phyloP scores from a whole-genome alignment of 2,113 vertebrate genomes.

The Crotalus tigris region DNA sequence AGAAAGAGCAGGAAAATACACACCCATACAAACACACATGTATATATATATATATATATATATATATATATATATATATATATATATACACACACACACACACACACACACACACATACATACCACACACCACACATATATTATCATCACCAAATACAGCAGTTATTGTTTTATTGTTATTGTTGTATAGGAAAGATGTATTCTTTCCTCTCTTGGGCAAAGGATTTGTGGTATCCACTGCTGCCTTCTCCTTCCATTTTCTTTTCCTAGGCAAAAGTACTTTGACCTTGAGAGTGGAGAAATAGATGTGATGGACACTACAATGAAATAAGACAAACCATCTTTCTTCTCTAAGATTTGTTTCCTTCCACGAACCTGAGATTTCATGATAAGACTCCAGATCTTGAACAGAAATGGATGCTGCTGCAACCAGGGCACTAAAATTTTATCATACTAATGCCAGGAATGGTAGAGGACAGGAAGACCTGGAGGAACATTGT shows the following conservation, averaged over 20 bases:
- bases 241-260: no score
- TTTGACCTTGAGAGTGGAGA: no score
- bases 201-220: conserved; percentile 43
- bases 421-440: neutral
- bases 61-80: neutral
- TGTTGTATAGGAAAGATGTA: conserved; percentile 49
- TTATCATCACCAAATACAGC: conserved; percentile 56
- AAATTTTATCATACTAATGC: no score
- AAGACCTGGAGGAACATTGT: no score
- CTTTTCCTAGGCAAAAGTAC: no score
- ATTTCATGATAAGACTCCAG: neutral
- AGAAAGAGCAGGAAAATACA: neutral
- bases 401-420: neutral
- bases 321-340: no score
- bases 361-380: neutral
- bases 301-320: no score
- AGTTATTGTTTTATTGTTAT: conserved; percentile 54
- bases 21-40: neutral
- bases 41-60: neutral
- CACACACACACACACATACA: neutral
- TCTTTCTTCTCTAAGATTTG: no score
- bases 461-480: no score
- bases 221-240: neutral
- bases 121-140: neutral
- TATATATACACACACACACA: neutral